Evolutionary conservation across 2,113 vertebrate genomes (phyloP), one percentile per base, ranked within the genome.

Genomic region (Chitala chitala): DNA sequence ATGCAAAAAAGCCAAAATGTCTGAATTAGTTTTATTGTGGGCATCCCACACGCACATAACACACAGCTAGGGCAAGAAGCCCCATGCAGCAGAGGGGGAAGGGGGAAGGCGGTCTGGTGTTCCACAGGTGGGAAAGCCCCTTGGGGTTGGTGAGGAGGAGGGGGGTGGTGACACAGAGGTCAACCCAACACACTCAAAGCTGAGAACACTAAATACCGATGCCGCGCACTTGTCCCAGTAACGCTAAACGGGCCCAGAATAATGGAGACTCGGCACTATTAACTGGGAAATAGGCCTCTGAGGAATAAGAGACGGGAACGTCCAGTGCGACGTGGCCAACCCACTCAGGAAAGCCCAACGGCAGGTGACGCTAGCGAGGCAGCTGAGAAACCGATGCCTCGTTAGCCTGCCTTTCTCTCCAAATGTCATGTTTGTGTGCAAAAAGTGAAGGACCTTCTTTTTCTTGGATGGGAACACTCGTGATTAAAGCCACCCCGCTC

Each of bases 401-500:
- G 76, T 83, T 87, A 78, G 77, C 84, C 81, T 80, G 76, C 83
- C 83, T 86, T 85, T 79, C 75, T 84, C 79, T 87, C 83, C 83
- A 58, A 77, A 83, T 83, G 84, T 79, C 83, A 83, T 72, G 78
- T 63, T 83, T 78, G 79, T 86, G 81, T 85, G 85, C 86, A 81
- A 79, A 63, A 80, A 84, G 66, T 74, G 59, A 82, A 79, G 69
- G 53, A 71, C 59, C 63, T 42, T 74, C 59, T 50, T 66, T 46
- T 77, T 84, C 87, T 89, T 86, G 84, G 86, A 88, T 84, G 24
- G 46, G 80, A 79, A 78, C 85, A 76, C 77, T 75, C 81, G 82
- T 83, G 84, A 88, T 88, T 85, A 86, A 82, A 79, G 63, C 4
- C 31, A 64, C 53, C 33, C 55, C 48, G 68, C 38, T 78, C 6